These are phyloP conservation scores for Ashinkailepas kermadecensis DNA, from an alignment of 2,888 invertebrate species.

Conservation along the genomic window DNA sequence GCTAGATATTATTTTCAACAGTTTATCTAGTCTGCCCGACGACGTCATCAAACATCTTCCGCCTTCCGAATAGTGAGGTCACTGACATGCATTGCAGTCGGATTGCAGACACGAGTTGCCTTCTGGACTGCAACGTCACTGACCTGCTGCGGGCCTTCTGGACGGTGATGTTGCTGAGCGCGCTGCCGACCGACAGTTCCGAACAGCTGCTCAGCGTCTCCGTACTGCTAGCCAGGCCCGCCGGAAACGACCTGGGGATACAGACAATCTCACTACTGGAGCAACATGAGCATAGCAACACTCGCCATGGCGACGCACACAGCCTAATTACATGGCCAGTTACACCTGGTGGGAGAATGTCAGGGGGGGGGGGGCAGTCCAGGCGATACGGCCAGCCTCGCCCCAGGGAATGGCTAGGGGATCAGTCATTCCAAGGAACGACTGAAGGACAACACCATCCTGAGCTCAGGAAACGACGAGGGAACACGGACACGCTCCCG, in stretches of 20 bases:
- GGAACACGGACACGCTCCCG: too few relatives aligned
- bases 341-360: neutral
- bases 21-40: neutral
- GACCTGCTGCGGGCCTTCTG: constrained; percentile 12
- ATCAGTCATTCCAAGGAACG: neutral
- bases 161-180: neutral
- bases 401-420: neutral
- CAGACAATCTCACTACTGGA: neutral
- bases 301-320: neutral
- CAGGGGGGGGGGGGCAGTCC: neutral
- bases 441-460: too few relatives aligned
- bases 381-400: neutral
- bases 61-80: neutral
- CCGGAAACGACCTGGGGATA: neutral
- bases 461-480: too few relatives aligned
- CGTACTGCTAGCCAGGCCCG: neutral
- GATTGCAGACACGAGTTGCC: too few relatives aligned
- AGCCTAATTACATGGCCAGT: neutral
- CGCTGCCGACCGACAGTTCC: neutral
- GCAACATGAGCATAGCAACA: neutral
- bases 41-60: neutral
- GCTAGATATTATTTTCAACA: neutral
- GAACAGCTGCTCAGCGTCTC: constrained; percentile 15
- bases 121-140: neutral
- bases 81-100: neutral